phyloP scores from a whole-genome alignment of 2,888 invertebrate species.

The Drosophila neutralis region DNA sequence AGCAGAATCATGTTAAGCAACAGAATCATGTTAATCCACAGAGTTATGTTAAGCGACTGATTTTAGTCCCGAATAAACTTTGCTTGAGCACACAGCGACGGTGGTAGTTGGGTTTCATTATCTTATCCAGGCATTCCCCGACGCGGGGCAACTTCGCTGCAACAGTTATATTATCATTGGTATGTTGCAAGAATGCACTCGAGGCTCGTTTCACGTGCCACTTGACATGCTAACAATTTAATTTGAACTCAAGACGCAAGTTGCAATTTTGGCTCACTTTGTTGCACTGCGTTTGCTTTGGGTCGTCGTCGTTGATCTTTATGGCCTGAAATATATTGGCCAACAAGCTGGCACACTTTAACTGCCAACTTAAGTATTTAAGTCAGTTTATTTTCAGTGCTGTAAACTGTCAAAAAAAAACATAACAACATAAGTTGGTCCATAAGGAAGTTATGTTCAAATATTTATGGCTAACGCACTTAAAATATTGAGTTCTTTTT shows the following conservation, averaged over 20 bases:
- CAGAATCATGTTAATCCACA: too few relatives aligned
- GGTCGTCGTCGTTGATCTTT: slow-evolving; percentile 39
- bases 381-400: not conserved
- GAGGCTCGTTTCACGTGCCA: slow-evolving; percentile 71
- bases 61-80: too few relatives aligned
- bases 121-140: too few relatives aligned
- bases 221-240: slow-evolving; percentile 81
- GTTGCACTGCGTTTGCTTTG: slow-evolving; percentile 24
- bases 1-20: too few relatives aligned
- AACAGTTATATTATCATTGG: slow-evolving; percentile 12
- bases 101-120: too few relatives aligned
- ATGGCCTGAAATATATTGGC: slow-evolving; percentile 34
- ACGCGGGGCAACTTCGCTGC: too few relatives aligned
- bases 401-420: not conserved
- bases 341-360: slow-evolving; percentile 23
- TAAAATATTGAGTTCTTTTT: slow-evolving; percentile 22
- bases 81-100: too few relatives aligned
- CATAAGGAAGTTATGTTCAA: slow-evolving; percentile 37
- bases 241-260: slow-evolving; percentile 69
- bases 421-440: not conserved
- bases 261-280: slow-evolving; percentile 58
- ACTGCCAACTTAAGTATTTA: not conserved
- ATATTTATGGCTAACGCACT: slow-evolving; percentile 10
- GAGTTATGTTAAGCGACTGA: too few relatives aligned
- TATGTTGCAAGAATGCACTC: slow-evolving; percentile 71